Percentiles rank a stretch among this genome's conserved stretches.
These are phyloP conservation scores for Drosophila lacertosa DNA, from an alignment of 1,140 invertebrate genomes.

Conservation along the genomic window DNA sequence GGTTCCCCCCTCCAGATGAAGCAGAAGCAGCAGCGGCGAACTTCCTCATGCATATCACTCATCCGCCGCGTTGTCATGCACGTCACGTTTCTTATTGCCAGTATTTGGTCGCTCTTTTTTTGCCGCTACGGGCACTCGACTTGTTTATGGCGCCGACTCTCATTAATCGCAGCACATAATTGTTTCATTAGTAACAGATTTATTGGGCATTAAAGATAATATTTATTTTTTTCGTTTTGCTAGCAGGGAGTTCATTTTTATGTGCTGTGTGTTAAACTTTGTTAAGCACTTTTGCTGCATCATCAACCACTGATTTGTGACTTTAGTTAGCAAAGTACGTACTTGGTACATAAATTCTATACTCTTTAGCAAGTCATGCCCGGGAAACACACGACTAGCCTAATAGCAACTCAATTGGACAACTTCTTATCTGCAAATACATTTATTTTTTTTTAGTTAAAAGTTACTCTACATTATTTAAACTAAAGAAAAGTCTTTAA, in stretches of 20 bases:
- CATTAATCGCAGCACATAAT: conserved; percentile 76
- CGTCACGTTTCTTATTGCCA: conserved; percentile 57
- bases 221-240: conserved; percentile 14
- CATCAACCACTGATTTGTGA: conserved; percentile 11
- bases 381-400: not conserved
- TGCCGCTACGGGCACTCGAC: conserved; percentile 34
- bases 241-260: conserved; percentile 52
- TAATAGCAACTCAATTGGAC: not conserved
- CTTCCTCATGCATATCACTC: conserved; percentile 61
- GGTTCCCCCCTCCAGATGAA: not conserved
- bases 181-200: conserved; percentile 81
- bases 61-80: conserved; percentile 68
- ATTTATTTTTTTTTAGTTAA: no score
- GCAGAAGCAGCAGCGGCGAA: conserved; percentile 1
- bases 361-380: conserved; percentile 26
- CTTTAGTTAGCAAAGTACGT: conserved; percentile 1
- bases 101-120: conserved; percentile 2
- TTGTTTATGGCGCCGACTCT: conserved; percentile 57
- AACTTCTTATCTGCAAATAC: no score
- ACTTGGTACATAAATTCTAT: not conserved
- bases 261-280: conserved; percentile 38
- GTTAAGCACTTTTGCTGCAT: conserved; percentile 55
- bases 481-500: no score
- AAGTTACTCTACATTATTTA: no score
- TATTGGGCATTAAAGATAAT: conserved; percentile 58